These are phyloP conservation scores for Hedya salicella DNA, from an alignment of 2,888 invertebrate species.

Conservation along the genomic window DNA sequence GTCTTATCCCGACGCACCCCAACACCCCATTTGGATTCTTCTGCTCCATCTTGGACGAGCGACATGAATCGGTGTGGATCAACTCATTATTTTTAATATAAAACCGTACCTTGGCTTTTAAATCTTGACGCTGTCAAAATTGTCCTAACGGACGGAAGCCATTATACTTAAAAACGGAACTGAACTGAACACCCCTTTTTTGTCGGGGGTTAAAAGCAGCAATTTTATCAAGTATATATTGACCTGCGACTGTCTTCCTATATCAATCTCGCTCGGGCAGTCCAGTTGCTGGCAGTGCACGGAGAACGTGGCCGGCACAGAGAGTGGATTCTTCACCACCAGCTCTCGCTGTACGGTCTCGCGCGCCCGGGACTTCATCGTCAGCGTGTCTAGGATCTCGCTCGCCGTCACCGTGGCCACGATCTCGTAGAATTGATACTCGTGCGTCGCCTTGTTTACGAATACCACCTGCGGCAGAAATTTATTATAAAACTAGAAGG, in stretches of 20 bases:
- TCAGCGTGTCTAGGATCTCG: conserved; percentile 66
- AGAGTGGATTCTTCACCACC: conserved; percentile 65
- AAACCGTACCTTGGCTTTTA: too few species aligned
- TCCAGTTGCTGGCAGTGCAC: conserved; percentile 61
- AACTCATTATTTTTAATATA: too few species aligned
- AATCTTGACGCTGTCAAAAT: too few species aligned
- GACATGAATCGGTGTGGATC: too few species aligned
- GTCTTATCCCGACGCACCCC: too few species aligned
- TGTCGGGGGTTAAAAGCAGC: too few species aligned
- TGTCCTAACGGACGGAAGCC: too few species aligned
- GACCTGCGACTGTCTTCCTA: conserved; percentile 72
- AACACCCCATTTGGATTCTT: too few species aligned
- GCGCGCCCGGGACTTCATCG: conserved; percentile 67
- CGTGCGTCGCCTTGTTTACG: conserved; percentile 64
- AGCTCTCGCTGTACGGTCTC: conserved; percentile 69
- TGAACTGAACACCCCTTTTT: too few species aligned
- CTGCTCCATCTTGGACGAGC: too few species aligned
- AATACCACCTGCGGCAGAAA: conserved; percentile 67
- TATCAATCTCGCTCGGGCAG: conserved; percentile 59
- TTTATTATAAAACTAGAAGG: not conserved
- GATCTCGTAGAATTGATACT: conserved; percentile 76
- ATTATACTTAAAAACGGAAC: too few species aligned
- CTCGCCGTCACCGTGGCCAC: conserved; percentile 62
- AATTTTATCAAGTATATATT: not conserved
- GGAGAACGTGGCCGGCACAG: conserved; percentile 58